Evolutionary conservation across 2,797 vertebrate species (phyloP), one percentile per base, ranked within the genome.

Genomic region (Lagocephalus sceleratus): DNA sequence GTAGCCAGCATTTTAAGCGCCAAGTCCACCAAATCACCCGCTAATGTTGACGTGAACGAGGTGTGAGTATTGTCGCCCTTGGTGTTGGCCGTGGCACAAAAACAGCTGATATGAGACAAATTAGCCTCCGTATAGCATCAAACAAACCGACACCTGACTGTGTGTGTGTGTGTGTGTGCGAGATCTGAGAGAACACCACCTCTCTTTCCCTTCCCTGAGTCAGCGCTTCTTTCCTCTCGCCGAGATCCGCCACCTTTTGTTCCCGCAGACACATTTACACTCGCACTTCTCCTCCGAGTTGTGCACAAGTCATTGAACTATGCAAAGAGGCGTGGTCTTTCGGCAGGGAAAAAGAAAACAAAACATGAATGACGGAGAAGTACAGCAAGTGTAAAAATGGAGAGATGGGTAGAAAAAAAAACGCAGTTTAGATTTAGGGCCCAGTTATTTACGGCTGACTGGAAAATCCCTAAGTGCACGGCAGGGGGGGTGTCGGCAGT

Each of bases 381-480:
- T 21, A 58, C 49, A 52, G 6, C 35, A 51, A 55, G 57, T 35
- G 22, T 12, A 46, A 51, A 39, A 23, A 32, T 38, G 2, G 17
- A 20, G 23, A 48, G 50, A 60, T 35, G 47, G 44, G 46, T 54
- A 46, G 14, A 14, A 46, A 11, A 19, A 56, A 26, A 60, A 57
- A 43, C 48, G 52, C 35, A 46, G 29, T 23, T 48, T 49, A 20
- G 46, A 39, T 52, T 48, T 55, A 75, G 56, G 42, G 12, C 12
- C 35, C 7, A 55, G 56, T 69, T 68, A 63, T 62, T 51, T 67
- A 51, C 71, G 60, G 55, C 64, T 78, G 66, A 65, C 57, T 89
- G 88, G 87, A 89, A 89, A 88, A 87, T 87, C 86, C 88, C 86
- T 85, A 85, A 83, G 78, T 21, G 51, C 76, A 71, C 85, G 57